Evolutionary conservation across 2,113 vertebrate species (phyloP).

Genomic region (Penelope pileata): DNA sequence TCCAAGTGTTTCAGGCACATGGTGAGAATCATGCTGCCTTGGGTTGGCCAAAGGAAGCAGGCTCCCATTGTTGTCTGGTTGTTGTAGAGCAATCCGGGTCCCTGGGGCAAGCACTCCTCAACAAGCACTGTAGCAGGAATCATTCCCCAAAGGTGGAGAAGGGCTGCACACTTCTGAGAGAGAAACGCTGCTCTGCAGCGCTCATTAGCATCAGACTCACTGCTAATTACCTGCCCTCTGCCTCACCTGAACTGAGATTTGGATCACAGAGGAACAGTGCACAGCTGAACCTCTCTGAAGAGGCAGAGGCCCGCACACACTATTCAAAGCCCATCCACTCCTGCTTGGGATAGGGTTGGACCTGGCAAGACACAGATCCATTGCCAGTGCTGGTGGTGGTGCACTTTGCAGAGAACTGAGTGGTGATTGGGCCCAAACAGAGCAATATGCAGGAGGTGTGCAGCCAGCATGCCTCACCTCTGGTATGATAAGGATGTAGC

Average conservation of each 20-base stretch:
- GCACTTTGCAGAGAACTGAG: neutral
- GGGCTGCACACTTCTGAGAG: neutral
- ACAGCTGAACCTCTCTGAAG: neutral
- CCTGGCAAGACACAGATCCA: neutral
- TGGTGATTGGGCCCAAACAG: too few relatives aligned
- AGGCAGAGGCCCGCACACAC: neutral
- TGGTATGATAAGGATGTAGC: too few relatives aligned
- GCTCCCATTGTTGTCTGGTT: neutral
- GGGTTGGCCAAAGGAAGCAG: neutral
- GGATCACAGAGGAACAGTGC: neutral
- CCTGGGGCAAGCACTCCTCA: neutral
- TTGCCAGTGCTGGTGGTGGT: neutral
- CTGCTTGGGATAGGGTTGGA: neutral
- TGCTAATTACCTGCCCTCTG: neutral
- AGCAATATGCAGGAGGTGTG: too few relatives aligned
- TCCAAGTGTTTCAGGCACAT: neutral
- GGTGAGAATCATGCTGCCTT: neutral
- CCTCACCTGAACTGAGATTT: neutral
- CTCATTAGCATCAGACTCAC: rapidly evolving
- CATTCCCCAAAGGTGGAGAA: neutral
- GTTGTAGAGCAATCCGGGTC: neutral
- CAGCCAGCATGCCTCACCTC: too few relatives aligned
- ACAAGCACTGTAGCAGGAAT: neutral
- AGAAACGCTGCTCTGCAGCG: neutral
- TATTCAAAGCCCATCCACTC: neutral